Evolutionary conservation across 1,140 invertebrate genomes (phyloP), one percentile per base, ranked within the genome.

Genomic region (Panagrolaimus sp.): DNA sequence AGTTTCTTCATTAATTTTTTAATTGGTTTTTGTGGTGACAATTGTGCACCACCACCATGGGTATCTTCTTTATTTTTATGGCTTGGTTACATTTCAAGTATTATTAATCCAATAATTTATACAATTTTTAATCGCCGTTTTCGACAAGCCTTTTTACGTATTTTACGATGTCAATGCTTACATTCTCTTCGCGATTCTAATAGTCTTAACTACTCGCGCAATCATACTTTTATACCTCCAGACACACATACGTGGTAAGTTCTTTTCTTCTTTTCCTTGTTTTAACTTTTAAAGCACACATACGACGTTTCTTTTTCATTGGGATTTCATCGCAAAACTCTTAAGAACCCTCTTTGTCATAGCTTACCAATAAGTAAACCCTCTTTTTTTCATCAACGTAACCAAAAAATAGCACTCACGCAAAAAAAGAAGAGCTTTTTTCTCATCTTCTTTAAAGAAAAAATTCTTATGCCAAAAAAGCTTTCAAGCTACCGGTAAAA

Each of bases 61-160:
- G 90, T 91, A 23, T 90, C 90, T 7, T 80, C 80, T 1, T 66
- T 79, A 9, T 83, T 84, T 65, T 73, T 85, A 14, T 95, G 92
- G 92, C 85, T 95, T 42, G 92, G 92, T 46, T 95, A 93, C 83
- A 89, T 91, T 42, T 92, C 91, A 76, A 92, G 91, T 2, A 92
- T 92, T 88, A 90, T 94, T 11, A 95, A 95, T 85, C 92, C 92
- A 0, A 77, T 86, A 38, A 92, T 93, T 84, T 94, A 94, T 83
- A 94, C 92, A 1, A 91, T 93, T 69, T 94, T 95, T 84, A 95
- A 95, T 84, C 91, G 92, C 82, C 90, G 92, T 45, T 94, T 94
- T 83, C 85, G 92, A 46, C 89, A 92, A 79, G 90, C 92, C 0
- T 95, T 95, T 83, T 90, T 91, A 75, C 90, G 91, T 80, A 91